Base-by-base conservation (phyloP, 2,888 invertebrate species). In the Lithophane socia region DNA sequence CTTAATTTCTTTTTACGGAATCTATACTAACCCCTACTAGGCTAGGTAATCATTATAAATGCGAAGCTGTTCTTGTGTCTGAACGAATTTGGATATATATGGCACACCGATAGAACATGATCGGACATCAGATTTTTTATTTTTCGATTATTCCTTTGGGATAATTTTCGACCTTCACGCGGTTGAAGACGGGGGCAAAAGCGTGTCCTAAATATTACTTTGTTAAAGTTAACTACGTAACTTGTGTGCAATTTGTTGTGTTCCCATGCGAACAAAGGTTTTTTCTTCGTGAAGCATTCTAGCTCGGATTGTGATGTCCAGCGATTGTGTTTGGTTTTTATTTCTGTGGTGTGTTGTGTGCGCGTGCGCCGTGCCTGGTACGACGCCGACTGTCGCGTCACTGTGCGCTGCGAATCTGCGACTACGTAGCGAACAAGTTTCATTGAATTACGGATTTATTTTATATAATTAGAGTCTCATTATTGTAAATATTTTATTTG, bases 321-420 rank as follows among this genome's bases (percentile, higher is more conserved):
- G 76, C 68, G 60, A 80, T 79, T 79, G 77, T 80, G 78, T 75
- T 84, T 79, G 52, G 79, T 75, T 80, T 75, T 75, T 52, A 52
- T 21, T 80, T 80, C n/a, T 63, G 65, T 18, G 60, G 37, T 8
- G 64, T 75, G 75, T 64, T 56, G 29, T 8, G 61, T 75, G 75
- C 65, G 73, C 72, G 71, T 79, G 77, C 77, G 86, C 76, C 83
- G 90, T 90, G 77, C 90, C 90, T 84, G 90, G 90, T 84, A 90
- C 90, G 89, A 75, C 18, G 70, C n/a, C n/a, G n/a, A n/a, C n/a
- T n/a, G 72, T 75, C 81, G 73, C 80, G 73, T 72, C 84, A 72
- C 58, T 42, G 49, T 56, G 12, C 65, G 42, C 29, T 74, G 12
- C 16, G 16, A 71, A 16, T 37, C 71, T 49, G 70, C 70, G 80